Evolutionary conservation across 2,888 invertebrate species (phyloP), one percentile per base, ranked within the genome.

Genomic region (Scaptomyza flava): DNA sequence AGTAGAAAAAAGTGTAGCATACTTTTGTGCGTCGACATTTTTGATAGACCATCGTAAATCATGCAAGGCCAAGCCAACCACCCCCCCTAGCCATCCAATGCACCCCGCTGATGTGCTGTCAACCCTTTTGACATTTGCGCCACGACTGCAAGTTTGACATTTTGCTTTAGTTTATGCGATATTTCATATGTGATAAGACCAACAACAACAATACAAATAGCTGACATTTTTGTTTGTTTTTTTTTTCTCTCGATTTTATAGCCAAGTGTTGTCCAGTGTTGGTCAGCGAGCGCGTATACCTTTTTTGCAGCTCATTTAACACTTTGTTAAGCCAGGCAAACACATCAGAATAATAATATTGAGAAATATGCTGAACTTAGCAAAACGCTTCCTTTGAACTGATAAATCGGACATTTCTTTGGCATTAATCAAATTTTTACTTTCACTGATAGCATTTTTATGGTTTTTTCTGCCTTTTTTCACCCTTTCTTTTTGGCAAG

Each of bases 91-190:
- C 27, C 43, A 3, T 14, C 48, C 30, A 36, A n/a, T 14, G 7
- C 47, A 9, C 48, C 47, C 62, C 34, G 23, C 43, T 38, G 62
- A 50, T 63, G 68, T 31, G 63, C 68, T 62, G 75, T 73, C 79
- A 81, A 84, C 81, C 87, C 81, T 78, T 73, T 66, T 70, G 81
- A 79, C 78, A 81, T 79, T 79, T 79, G 48, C 63, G 63, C 79
- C 81, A 68, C 62, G 53, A 67, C 80, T 70, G 87, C 87, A 68
- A 75, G 68, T 77, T 86, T 87, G 86, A 82, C 82, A 82, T 85
- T 82, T 87, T 84, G 85, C 85, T 65, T 84, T 82, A 85, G 86
- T 82, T 82, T 82, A 87, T 79, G 88, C 64, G 86, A 82, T 88
- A 87, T 82, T 82, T 85, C 86, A 85, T 79, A 72, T 82, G 61